Percentiles rank a stretch among this genome's conserved stretches.
phyloP scores from a whole-genome alignment of 92 coral and sea anemone species.

The Metridium senile region DNA sequence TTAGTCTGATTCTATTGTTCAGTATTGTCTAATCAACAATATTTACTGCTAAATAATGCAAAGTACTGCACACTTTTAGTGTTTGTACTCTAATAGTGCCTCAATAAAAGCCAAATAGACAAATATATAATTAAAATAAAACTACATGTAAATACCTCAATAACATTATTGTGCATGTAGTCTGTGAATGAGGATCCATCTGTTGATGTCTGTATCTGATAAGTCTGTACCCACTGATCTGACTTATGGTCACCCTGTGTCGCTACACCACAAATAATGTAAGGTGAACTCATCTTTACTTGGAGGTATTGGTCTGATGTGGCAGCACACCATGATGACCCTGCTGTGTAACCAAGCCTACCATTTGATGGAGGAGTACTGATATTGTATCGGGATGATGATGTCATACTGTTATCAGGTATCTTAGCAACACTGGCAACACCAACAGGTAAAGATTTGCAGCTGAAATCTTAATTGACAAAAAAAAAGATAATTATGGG shows the following conservation, averaged over 20 bases:
- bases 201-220: slow-evolving; percentile 17
- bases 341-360: slow-evolving; percentile 42
- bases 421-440: slow-evolving; percentile 23
- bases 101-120: no score
- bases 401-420: slow-evolving; percentile 28
- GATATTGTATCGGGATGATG: slow-evolving; percentile 37
- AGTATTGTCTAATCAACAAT: no score
- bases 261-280: slow-evolving; percentile 54
- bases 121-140: no score
- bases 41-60: no score
- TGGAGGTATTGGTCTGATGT: slow-evolving; percentile 52
- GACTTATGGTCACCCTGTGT: slow-evolving; percentile 50
- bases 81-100: no score
- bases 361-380: slow-evolving; percentile 36
- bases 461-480: background rate
- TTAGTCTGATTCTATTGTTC: no score
- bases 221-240: slow-evolving; percentile 46
- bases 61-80: no score
- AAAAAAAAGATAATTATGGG: no score
- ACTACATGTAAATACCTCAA: slow-evolving; percentile 9
- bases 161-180: slow-evolving; percentile 9
- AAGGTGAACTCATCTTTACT: slow-evolving; percentile 39
- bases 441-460: slow-evolving; percentile 16
- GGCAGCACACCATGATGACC: slow-evolving; percentile 62
- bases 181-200: slow-evolving; percentile 18